These are phyloP conservation scores for Diploptera punctata DNA, from an alignment of 2,888 invertebrate genomes.

Conservation along the genomic window DNA sequence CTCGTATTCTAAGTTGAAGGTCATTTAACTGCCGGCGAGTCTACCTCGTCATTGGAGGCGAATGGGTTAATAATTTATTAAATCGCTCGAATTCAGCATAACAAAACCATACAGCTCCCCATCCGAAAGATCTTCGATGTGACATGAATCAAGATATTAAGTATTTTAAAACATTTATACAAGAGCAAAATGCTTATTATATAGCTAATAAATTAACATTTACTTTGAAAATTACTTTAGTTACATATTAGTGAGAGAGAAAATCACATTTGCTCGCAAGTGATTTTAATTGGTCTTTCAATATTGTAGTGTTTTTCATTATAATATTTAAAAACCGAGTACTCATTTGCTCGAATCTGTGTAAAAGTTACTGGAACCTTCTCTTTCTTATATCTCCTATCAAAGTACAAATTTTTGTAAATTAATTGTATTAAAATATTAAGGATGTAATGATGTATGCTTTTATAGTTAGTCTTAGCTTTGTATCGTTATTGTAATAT, in stretches of 20 bases:
- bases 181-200: too few species aligned
- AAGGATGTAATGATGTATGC: slow-evolving; percentile 30
- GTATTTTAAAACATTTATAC: not conserved
- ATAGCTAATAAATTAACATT: not conserved
- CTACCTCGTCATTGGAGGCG: too few species aligned
- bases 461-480: slow-evolving; percentile 15
- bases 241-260: not conserved
- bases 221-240: not conserved
- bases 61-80: too few species aligned
- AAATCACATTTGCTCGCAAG: not conserved
- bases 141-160: not conserved
- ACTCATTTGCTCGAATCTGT: not conserved
- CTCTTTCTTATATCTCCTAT: slow-evolving; percentile 30
- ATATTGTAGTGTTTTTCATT: not conserved
- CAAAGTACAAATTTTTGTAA: slow-evolving; percentile 37
- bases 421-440: slow-evolving; percentile 6
- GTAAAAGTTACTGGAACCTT: not conserved
- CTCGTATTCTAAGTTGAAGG: too few species aligned
- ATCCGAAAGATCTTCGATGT: too few species aligned
- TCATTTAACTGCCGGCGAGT: too few species aligned
- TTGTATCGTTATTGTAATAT: not conserved
- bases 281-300: not conserved
- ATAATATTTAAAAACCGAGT: not conserved
- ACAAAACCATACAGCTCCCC: too few species aligned
- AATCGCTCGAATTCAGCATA: too few species aligned